phyloP scores from a whole-genome alignment of 2,888 invertebrate genomes.

The Tethea ocularis region DNA sequence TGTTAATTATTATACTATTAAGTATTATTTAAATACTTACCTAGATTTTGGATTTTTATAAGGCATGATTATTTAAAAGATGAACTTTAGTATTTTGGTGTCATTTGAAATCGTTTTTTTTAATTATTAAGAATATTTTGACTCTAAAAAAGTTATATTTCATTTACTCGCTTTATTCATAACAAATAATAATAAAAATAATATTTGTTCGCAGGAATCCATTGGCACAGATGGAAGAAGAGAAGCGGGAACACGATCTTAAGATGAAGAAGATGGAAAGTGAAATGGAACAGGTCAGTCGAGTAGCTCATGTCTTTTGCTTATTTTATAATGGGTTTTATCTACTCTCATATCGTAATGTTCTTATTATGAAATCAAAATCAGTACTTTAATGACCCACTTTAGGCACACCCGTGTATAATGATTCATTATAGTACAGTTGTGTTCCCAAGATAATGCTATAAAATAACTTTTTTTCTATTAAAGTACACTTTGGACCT shows the following conservation, averaged over 20 bases:
- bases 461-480: no score
- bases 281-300: constrained; percentile 94
- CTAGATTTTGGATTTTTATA: neutral
- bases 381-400: no score
- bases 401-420: no score
- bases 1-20: neutral
- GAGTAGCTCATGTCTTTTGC: neutral
- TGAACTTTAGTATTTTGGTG: neutral
- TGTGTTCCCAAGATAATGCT: no score
- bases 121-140: neutral
- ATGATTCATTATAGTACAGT: no score
- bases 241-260: constrained; percentile 96
- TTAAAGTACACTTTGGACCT: no score
- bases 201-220: constrained; percentile 91
- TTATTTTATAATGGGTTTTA: neutral
- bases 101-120: neutral
- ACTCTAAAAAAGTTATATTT: neutral
- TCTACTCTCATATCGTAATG: no score
- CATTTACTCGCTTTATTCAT: neutral
- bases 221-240: constrained; percentile 98
- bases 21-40: neutral
- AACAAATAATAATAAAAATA: neutral
- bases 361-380: no score
- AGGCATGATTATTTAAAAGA: neutral
- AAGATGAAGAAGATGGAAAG: constrained; percentile 99